Conservation (phyloP, 2,888 invertebrate species). For the Parelbella ahira region DNA sequence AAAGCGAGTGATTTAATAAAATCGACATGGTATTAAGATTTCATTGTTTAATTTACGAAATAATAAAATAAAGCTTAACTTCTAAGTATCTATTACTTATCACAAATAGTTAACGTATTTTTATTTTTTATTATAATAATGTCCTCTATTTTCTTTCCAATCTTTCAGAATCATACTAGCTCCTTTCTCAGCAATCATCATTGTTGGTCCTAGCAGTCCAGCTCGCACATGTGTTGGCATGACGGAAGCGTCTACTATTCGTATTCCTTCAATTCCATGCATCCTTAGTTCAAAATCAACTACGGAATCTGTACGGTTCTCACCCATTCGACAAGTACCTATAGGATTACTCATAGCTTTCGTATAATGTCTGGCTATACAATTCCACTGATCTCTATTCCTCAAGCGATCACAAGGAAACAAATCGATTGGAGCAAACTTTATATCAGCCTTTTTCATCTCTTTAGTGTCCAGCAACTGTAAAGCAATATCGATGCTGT, state of each 20-base stretch:
- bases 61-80: no score
- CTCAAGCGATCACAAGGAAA: conserved; percentile 68
- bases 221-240: conserved; percentile 72
- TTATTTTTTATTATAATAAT: conserved; percentile 51
- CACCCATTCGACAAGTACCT: conserved; percentile 73
- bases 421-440: conserved; percentile 65
- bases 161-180: conserved; percentile 65
- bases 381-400: conserved; percentile 74
- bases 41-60: conserved; percentile 21
- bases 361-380: conserved; percentile 71
- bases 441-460: conserved; percentile 60
- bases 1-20: conserved; percentile 74
- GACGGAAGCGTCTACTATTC: conserved; percentile 69
- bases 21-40: conserved; percentile 63
- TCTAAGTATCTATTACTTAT: conserved; percentile 1
- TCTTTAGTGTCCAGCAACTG: conserved; percentile 67
- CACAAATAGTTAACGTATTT: conserved; percentile 16
- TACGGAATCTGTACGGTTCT: conserved; percentile 60
- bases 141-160: conserved; percentile 66
- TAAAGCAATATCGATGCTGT: conserved; percentile 69
- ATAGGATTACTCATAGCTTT: conserved; percentile 69
- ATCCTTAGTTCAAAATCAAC: conserved; percentile 64
- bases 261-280: conserved; percentile 66
- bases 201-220: conserved; percentile 59
- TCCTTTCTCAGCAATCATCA: conserved; percentile 75